Percentiles rank a stretch among this genome's conserved stretches.
phyloP scores from a whole-genome alignment of 1,140 invertebrate genomes.

The Anagrus nilaparvatae region DNA sequence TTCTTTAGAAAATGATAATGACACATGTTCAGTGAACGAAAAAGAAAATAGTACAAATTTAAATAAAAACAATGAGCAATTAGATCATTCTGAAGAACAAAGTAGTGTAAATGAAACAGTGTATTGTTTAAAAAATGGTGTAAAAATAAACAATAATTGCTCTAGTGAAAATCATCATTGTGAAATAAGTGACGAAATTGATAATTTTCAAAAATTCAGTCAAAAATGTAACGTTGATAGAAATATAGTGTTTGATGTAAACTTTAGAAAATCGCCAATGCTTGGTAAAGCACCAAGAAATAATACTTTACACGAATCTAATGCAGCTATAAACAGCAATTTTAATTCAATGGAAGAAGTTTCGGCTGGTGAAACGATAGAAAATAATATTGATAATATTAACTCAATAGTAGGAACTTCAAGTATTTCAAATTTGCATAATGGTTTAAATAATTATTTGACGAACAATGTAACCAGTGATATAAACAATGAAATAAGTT shows the following conservation, averaged over 20 bases:
- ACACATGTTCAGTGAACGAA: slow-evolving; percentile 7
- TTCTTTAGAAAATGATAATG: slow-evolving; percentile 8
- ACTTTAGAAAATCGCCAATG: slow-evolving; percentile 20
- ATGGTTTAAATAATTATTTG: slow-evolving; percentile 9
- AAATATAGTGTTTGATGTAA: slow-evolving; percentile 14
- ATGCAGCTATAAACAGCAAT: slow-evolving; percentile 14
- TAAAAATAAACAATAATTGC: slow-evolving; percentile 11
- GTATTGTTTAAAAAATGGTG: slow-evolving; percentile 14
- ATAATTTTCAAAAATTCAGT: slow-evolving; percentile 9
- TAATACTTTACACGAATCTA: slow-evolving; percentile 16
- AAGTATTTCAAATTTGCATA: slow-evolving; percentile 12
- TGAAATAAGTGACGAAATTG: slow-evolving; percentile 3
- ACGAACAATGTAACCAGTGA: slow-evolving; percentile 12
- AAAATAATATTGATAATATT: slow-evolving; percentile 9
- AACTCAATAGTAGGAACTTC: slow-evolving; percentile 10
- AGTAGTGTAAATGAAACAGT: slow-evolving; percentile 9
- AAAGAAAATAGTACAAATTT: slow-evolving; percentile 15
- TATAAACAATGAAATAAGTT: slow-evolving; percentile 10
- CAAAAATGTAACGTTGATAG: slow-evolving; percentile 4
- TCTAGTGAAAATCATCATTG: slow-evolving; percentile 15
- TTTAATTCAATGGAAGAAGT: slow-evolving; percentile 11
- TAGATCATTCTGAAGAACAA: not conserved
- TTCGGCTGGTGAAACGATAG: slow-evolving; percentile 12
- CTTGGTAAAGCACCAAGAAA: slow-evolving; percentile 24
- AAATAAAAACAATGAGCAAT: not conserved